Evolutionary conservation across 2,113 vertebrate genomes (phyloP).

Genomic region (Brienomyrus longianalis): DNA sequence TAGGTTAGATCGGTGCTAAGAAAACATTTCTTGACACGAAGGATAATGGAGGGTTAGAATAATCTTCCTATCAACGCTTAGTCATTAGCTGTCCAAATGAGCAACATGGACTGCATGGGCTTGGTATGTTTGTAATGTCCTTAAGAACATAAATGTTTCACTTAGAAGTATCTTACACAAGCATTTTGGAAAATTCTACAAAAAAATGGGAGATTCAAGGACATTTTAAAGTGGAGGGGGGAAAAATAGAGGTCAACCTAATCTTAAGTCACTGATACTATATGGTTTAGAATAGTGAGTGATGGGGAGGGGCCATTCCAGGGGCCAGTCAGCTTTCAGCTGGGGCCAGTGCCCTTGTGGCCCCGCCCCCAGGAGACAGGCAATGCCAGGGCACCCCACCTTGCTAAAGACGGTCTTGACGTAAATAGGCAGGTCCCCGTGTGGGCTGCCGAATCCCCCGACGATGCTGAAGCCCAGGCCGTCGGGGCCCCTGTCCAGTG

Average conservation of each 20-base stretch:
- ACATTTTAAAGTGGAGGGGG: neutral
- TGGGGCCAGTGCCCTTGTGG: neutral
- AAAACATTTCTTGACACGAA: neutral
- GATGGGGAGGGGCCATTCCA: neutral
- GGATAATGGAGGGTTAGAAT: neutral
- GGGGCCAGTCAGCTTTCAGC: neutral
- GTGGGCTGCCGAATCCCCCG: conserved; percentile 87
- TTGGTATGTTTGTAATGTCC: neutral
- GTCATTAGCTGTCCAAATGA: neutral
- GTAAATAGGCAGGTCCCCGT: conserved; percentile 94
- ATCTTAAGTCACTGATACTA: neutral
- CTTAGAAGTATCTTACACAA: neutral
- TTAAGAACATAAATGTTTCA: neutral
- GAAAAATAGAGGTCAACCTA: neutral
- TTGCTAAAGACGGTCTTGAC: conserved; percentile 95
- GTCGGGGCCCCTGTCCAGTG: conserved; percentile 82
- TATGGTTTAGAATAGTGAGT: neutral
- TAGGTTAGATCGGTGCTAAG: neutral
- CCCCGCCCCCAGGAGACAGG: neutral
- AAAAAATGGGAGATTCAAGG: neutral
- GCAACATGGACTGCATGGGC: neutral
- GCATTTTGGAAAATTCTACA: neutral
- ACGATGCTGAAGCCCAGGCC: conserved; percentile 97
- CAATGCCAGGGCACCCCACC: conserved; percentile 49
- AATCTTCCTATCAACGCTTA: neutral